A percentile compares a stretch with the other conserved stretches of the same genome.
Conservation (phyloP, 2,888 invertebrate species). For the Neoaliturus tenellus region DNA sequence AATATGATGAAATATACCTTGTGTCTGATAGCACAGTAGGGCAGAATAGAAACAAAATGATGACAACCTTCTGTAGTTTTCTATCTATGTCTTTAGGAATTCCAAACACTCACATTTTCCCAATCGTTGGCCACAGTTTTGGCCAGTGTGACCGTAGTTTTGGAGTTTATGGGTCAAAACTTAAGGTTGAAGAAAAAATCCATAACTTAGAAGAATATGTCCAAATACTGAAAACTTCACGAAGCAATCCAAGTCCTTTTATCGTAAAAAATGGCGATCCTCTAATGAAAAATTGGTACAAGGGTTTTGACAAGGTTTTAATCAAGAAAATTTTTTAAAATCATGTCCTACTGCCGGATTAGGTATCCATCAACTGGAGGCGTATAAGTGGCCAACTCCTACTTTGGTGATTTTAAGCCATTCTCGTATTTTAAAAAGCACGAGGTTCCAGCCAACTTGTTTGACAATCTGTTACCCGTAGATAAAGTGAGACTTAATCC, state of each 20-base stretch:
- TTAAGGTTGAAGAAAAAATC: constrained; percentile 44
- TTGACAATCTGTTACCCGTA: constrained; percentile 20
- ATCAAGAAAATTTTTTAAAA: constrained; percentile 48
- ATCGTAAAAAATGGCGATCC: constrained; percentile 48
- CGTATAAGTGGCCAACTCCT: constrained; percentile 36
- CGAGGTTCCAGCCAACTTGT: constrained; percentile 16
- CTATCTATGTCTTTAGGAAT: constrained; percentile 32
- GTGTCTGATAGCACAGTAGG: constrained; percentile 33
- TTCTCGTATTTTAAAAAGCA: constrained; percentile 47
- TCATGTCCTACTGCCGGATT: constrained; percentile 30
- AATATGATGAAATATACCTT: constrained; percentile 43
- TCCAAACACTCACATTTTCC: constrained; percentile 46
- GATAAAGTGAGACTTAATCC: constrained; percentile 49
- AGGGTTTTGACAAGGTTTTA: constrained; percentile 39
- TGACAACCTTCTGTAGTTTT: constrained; percentile 49
- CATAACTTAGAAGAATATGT: constrained; percentile 47
- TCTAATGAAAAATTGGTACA: constrained; percentile 40
- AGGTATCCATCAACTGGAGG: constrained; percentile 36
- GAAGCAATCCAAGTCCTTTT: constrained; percentile 46
- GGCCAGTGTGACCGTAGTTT: constrained; percentile 50
- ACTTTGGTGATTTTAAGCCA: constrained; percentile 36
- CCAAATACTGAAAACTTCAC: constrained; percentile 38
- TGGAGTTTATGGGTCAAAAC: constrained; percentile 40
- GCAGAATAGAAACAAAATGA: constrained; percentile 46
- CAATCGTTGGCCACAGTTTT: constrained; percentile 45